Evolutionary conservation across 2,113 vertebrate genomes (phyloP), one percentile per base, ranked within the genome.

Genomic region (Perca schrenkii): DNA sequence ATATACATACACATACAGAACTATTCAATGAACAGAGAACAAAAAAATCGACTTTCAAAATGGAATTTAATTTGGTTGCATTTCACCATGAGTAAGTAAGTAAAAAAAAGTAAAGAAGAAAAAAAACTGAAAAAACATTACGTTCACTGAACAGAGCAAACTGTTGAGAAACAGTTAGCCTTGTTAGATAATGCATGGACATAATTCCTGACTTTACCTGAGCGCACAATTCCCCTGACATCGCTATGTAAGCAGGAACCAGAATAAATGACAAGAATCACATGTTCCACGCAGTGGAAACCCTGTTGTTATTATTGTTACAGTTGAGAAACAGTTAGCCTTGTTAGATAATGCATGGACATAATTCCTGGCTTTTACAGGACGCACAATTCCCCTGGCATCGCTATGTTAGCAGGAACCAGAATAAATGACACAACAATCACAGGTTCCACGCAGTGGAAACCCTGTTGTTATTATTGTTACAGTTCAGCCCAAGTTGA

Each of bases 341-440:
- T 34, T 34, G 34, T 34, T 34, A 34, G 34, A 34, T 34, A 34
- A 34, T 6, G 34, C 34, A 0, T 34, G 34, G 34, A 34, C 34
- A 34, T 34, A 34, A 34, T 34, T 6, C 34, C 34, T 6, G 34
- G 6, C 34, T 34, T 34, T 92, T 91, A 90, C 72, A 88, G 67
- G 67, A 68, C 53, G 86, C 50, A 52, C 62, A 66, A 79, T 68
- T 89, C 87, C 86, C 86, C 68, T 31, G 82, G 80, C 74, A 79
- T 54, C n/a, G 40, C 43, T n/a, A 22, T 63, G 75, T 66, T 61
- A 80, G 88, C 74, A 82, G 82, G 76, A 66, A 84, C 34, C 46
- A 81, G 77, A 64, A 69, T 56, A 81, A 84, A 80, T 87, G 87
- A 80, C 80, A 90, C 57, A 62, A 58, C 83, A 89, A 86, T 77